phyloP scores from a whole-genome alignment of 2,113 vertebrate species.

The Oxyruncus cristatus region DNA sequence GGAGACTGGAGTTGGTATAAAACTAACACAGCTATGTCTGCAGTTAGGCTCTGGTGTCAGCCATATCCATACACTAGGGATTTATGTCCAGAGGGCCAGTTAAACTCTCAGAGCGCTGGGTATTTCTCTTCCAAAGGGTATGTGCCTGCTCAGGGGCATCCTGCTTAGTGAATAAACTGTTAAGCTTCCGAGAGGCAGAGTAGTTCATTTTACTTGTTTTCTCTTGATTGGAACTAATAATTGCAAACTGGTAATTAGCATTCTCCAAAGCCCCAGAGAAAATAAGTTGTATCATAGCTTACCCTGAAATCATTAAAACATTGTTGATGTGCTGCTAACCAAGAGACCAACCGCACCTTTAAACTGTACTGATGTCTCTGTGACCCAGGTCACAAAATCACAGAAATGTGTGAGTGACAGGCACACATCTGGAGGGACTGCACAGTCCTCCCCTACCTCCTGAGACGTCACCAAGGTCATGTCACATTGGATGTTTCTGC shows the following conservation, averaged over 20 bases:
- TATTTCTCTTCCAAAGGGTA: not conserved
- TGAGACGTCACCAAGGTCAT: not conserved
- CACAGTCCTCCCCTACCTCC: not conserved
- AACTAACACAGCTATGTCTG: not conserved
- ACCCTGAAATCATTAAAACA: not conserved
- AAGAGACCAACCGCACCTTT: not conserved
- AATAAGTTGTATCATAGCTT: not conserved
- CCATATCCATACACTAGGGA: not conserved
- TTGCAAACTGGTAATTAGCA: not conserved
- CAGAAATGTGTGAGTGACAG: not conserved
- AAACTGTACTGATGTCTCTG: not conserved
- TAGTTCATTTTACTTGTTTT: not conserved
- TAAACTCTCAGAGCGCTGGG: not conserved
- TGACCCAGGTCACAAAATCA: not conserved
- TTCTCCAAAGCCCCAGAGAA: not conserved
- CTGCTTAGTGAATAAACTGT: not conserved
- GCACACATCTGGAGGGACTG: not conserved
- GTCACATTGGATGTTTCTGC: not conserved
- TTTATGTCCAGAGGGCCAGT: not conserved
- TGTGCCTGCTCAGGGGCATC: not conserved
- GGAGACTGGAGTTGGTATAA: not conserved
- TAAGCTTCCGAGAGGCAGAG: not conserved
- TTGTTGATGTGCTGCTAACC: rapidly evolving
- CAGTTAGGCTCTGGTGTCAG: not conserved
- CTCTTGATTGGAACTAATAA: not conserved